Percentiles rank a stretch among this genome's conserved stretches.
Evolutionary conservation across 2,797 vertebrate species (phyloP).

Genomic region (Anniella stebbinsi): DNA sequence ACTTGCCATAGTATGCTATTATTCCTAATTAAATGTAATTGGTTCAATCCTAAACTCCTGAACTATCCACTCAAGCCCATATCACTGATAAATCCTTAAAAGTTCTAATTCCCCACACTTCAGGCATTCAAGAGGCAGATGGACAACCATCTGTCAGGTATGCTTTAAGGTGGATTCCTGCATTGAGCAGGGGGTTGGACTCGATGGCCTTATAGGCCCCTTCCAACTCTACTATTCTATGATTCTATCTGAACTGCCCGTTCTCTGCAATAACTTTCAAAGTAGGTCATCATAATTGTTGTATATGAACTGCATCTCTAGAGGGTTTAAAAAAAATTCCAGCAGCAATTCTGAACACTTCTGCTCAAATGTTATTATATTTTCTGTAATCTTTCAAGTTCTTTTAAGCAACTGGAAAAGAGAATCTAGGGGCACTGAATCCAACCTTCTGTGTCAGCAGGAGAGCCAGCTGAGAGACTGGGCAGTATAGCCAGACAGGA

Average conservation of each 20-base stretch:
- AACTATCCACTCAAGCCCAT: neutral
- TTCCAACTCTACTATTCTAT: too few relatives aligned
- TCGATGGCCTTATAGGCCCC: too few relatives aligned
- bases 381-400: neutral
- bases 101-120: neutral
- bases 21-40: neutral
- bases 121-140: too few relatives aligned
- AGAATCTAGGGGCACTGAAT: neutral
- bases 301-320: neutral
- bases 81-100: neutral
- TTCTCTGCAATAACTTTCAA: neutral
- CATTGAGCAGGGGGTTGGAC: too few relatives aligned
- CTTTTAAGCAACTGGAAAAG: neutral
- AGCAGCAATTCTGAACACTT: neutral
- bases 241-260: neutral
- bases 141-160: too few relatives aligned
- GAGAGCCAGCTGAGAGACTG: neutral
- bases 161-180: too few relatives aligned
- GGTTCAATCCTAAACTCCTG: neutral
- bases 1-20: neutral
- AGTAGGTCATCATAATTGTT: neutral
- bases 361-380: neutral
- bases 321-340: neutral
- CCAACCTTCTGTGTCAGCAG: neutral
- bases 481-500: neutral